phyloP scores from a whole-genome alignment of 2,888 invertebrate species.

The Drosophila conformis region DNA sequence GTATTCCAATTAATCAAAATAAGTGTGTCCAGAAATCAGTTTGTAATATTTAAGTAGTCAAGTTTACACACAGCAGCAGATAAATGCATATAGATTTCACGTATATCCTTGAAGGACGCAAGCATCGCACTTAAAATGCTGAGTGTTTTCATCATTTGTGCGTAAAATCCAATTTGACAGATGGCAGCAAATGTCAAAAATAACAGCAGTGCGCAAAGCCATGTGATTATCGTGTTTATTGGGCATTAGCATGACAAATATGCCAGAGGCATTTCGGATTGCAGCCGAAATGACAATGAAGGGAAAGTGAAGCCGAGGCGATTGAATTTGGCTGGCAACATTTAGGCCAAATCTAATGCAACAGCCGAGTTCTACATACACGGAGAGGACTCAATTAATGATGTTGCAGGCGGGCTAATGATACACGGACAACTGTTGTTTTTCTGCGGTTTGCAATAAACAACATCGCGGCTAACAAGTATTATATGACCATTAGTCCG shows the following conservation, averaged over 20 bases:
- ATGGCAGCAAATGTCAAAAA: constrained; percentile 29
- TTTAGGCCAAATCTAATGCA: constrained; percentile 12
- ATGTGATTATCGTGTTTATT: constrained; percentile 6
- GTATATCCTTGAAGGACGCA: background rate
- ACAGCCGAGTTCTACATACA: background rate
- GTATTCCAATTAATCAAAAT: background rate
- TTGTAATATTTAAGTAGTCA: background rate
- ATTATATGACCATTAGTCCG: constrained; percentile 54
- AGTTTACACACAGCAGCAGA: background rate
- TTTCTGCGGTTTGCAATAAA: constrained; percentile 22
- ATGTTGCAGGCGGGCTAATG: constrained; percentile 46
- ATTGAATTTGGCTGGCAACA: constrained; percentile 12
- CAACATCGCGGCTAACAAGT: constrained; percentile 16
- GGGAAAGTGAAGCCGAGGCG: constrained; percentile 23
- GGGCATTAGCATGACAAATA: constrained; percentile 23
- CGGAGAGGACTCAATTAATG: constrained; percentile 6
- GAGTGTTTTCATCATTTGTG: constrained; percentile 29
- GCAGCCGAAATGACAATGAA: constrained; percentile 18
- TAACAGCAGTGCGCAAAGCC: constrained; percentile 3
- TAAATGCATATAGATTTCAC: background rate
- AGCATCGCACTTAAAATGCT: constrained; percentile 25
- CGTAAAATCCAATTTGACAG: constrained; percentile 54
- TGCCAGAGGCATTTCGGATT: constrained; percentile 34
- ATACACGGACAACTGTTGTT: constrained; percentile 67
- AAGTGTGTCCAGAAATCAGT: background rate